These are phyloP conservation scores for Gortyna flavago DNA, from an alignment of 2,888 invertebrate species.

Conservation along the genomic window DNA sequence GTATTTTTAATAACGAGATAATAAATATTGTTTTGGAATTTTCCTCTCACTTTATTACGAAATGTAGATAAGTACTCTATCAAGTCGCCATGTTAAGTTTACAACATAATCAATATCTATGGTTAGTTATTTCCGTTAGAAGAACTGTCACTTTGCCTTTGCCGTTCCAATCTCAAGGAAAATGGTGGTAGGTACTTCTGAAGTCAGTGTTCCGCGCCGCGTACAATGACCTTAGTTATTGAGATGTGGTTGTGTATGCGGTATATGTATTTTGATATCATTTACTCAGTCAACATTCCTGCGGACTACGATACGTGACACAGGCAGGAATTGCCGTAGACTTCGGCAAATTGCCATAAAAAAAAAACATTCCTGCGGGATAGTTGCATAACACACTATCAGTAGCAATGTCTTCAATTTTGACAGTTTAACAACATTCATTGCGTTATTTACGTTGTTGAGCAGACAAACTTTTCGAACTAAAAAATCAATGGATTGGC, in stretches of 20 bases:
- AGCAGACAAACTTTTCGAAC: no score
- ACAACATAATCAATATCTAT: conserved; percentile 38
- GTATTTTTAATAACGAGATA: not conserved
- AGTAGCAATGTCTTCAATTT: no score
- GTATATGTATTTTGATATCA: conserved; percentile 15
- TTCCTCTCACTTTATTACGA: conserved; percentile 1
- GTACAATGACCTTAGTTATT: conserved; percentile 60
- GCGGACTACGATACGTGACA: no score
- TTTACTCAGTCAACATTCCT: conserved; percentile 13
- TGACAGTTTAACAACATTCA: no score
- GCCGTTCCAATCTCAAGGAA: conserved; percentile 69
- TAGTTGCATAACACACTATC: no score
- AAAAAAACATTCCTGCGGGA: conserved; percentile 1
- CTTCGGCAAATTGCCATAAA: no score
- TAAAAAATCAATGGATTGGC: no score
- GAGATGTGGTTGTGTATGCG: conserved; percentile 23
- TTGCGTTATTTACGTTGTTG: no score
- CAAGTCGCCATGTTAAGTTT: conserved; percentile 24
- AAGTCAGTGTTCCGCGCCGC: conserved; percentile 63
- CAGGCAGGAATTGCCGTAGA: no score
- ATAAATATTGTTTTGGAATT: conserved; percentile 14
- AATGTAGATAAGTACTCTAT: conserved; percentile 1
- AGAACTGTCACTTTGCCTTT: conserved; percentile 62
- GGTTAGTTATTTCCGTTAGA: conserved; percentile 56
- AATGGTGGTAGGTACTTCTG: conserved; percentile 50